Base-by-base conservation (phyloP, 37 sponge, comb jelly and placozoan genomes). In the Halisarca cf. caerulea region DNA sequence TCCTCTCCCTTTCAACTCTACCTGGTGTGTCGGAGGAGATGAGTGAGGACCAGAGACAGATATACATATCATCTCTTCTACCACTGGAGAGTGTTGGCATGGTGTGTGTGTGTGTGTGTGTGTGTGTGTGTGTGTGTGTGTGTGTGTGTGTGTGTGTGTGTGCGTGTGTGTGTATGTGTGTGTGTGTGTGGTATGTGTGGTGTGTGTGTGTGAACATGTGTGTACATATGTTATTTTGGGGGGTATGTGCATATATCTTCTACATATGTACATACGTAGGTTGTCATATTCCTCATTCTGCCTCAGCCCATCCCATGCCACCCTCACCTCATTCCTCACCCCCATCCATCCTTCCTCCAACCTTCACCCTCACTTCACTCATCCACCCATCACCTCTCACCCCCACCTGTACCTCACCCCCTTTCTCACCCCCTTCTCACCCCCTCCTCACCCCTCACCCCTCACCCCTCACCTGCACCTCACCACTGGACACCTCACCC, bases 1-100 rank as follows among this genome's bases (percentile, higher is more conserved):
- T 95, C n/a, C 37, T 90, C 27, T 36, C 86, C 3, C 55, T 69
- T 47, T 15, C 88, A 23, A 84, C 59, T 18, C 37, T 90, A 0
- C 95, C 95, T 8, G 92, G 95, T 32, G 80, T 95, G 64, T 15
- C n/a, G 5, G 40, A 35, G 21, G 35, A 62, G 39, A 75, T 51
- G 36, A 89, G 41, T 73, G 92, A 84, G 3, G 85, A 91, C 34
- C 84, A 95, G 75, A 80, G 73, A 27, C 72, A 70, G 34, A 64
- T 95, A 45, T 87, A 87, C 59, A 42, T 92, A 30, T 88, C 95
- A 33, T 89, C 88, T 23, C 80, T 95, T 23, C 28, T 95, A 15
- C 86, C 90, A 24, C 69, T 89, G 73, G 90, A 90, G 34, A 57
- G 53, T 27, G 54, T 58, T 47, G 78, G 84, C 69, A 85, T 88